Evolutionary conservation across 2,888 invertebrate genomes (phyloP).

Genomic region (Papilio demoleus): DNA sequence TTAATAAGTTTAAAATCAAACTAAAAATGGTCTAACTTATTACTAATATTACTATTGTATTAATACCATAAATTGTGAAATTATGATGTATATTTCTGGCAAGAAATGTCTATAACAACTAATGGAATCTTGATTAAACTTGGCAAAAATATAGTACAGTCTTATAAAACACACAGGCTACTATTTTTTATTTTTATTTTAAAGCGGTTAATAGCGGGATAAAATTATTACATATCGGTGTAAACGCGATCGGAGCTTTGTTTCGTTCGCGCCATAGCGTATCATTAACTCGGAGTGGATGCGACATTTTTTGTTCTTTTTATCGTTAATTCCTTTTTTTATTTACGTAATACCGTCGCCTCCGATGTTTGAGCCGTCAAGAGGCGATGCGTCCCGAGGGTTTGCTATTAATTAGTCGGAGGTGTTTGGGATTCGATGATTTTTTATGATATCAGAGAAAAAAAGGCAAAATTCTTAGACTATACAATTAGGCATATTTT

Average conservation of each 20-base stretch:
- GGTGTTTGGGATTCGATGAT: conserved; percentile 43
- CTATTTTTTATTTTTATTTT: too few species aligned
- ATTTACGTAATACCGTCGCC: conserved; percentile 76
- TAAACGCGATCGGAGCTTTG: conserved; percentile 70
- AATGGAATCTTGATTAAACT: too few species aligned
- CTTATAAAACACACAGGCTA: too few species aligned
- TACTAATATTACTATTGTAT: too few species aligned
- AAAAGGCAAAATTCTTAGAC: background rate
- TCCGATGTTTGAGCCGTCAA: conserved; percentile 67
- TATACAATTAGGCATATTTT: background rate
- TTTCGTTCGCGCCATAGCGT: conserved; percentile 81
- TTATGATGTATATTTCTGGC: too few species aligned
- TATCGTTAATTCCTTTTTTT: conserved; percentile 78
- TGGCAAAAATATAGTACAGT: too few species aligned
- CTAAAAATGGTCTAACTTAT: too few species aligned
- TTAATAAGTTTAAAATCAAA: too few species aligned
- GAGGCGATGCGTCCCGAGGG: conserved; percentile 61
- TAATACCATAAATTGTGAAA: too few species aligned
- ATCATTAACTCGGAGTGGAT: conserved; percentile 83
- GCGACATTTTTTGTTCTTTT: conserved; percentile 75
- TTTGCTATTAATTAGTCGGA: conserved; percentile 64
- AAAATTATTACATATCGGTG: conserved; percentile 65
- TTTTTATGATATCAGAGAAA: conserved; percentile 4
- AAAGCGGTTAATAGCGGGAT: too few species aligned
- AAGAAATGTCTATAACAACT: too few species aligned